Percentiles rank a stretch among this genome's conserved stretches.
Conservation (phyloP, 2,113 vertebrate species). For the Ammodytes marinus region DNA sequence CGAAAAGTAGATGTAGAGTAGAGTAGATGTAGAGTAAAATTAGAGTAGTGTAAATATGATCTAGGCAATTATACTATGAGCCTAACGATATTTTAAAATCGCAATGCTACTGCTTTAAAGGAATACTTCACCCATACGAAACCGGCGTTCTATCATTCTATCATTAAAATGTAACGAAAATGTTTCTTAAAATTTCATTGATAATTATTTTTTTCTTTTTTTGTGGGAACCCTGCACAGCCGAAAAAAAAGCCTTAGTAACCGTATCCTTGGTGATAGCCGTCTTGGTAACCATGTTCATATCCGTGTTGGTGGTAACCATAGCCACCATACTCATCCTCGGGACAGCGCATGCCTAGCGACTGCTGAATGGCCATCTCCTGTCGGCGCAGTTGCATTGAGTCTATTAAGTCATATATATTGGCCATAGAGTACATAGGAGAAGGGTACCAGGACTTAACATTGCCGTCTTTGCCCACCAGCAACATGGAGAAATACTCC, state of each 20-base stretch:
- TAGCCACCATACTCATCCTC: conserved; percentile 98
- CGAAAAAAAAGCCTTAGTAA: conserved; percentile 80
- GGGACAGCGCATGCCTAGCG: conserved; percentile 96
- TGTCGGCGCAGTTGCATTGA: conserved; percentile 99
- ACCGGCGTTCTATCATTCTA: too few species aligned
- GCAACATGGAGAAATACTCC: conserved; percentile 98
- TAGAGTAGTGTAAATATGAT: too few species aligned
- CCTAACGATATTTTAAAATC: too few species aligned
- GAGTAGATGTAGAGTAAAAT: too few species aligned
- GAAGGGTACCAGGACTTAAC: conserved; percentile 99
- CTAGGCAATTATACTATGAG: too few species aligned
- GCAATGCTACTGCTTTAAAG: too few species aligned
- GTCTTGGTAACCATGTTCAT: conserved; percentile 95
- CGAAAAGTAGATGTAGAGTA: too few species aligned
- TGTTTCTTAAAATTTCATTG: too few species aligned
- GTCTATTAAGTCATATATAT: conserved; percentile 97
- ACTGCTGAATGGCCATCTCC: conserved; percentile 99
- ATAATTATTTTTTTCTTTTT: too few species aligned
- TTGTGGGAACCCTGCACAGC: too few species aligned
- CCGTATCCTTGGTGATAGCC: conserved; percentile 96
- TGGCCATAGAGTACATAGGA: conserved; percentile 99
- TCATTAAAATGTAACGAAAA: too few species aligned
- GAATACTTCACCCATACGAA: too few species aligned
- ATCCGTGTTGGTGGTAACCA: conserved; percentile 95
- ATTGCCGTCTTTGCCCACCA: conserved; percentile 98